These are phyloP conservation scores for Scomberomorus guttatus DNA, from an alignment of 2,797 vertebrate species.

Conservation along the genomic window DNA sequence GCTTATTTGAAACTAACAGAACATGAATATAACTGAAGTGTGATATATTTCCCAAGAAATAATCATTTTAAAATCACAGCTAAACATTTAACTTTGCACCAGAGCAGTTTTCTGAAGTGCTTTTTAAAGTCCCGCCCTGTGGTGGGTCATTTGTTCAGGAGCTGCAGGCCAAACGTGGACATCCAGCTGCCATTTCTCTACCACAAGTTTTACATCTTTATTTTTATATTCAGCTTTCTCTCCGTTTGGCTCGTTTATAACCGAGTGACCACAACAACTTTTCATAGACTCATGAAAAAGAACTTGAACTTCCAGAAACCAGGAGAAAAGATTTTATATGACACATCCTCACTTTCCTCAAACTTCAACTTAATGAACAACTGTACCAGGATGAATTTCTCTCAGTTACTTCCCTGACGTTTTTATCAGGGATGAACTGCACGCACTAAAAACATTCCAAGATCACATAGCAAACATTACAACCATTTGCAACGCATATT, in stretches of 20 bases:
- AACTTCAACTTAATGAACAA: not conserved
- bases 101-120: not conserved
- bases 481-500: conserved; percentile 1
- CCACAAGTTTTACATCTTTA: not conserved
- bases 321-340: not conserved
- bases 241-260: not conserved
- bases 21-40: too few species aligned
- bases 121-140: not conserved
- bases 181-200: not conserved
- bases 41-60: not conserved
- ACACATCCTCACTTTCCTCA: not conserved
- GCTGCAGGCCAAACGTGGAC: too few species aligned
- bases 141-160: not conserved
- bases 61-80: too few species aligned
- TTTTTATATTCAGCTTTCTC: not conserved
- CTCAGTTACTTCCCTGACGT: too few species aligned
- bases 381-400: not conserved
- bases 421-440: not conserved
- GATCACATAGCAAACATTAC: not conserved
- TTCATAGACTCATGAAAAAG: not conserved
- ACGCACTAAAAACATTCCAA: not conserved
- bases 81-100: not conserved
- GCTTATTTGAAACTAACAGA: too few species aligned
- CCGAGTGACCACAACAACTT: not conserved
- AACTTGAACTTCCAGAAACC: not conserved